These are phyloP conservation scores for Notodonta dromedarius DNA, from an alignment of 2,888 invertebrate species.

Conservation along the genomic window DNA sequence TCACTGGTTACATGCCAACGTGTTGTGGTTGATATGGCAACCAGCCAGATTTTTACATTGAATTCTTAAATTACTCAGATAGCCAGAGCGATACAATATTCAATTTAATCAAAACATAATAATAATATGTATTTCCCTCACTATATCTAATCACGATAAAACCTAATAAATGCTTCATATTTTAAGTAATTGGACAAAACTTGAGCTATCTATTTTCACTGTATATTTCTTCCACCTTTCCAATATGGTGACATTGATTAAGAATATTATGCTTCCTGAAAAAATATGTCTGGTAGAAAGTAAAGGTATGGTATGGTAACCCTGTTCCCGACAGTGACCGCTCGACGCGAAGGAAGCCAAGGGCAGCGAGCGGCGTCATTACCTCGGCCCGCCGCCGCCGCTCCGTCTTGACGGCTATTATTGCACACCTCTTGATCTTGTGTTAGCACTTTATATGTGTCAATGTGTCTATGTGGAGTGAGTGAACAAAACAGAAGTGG, in stretches of 20 bases:
- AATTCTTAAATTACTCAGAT: too few species aligned
- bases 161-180: too few species aligned
- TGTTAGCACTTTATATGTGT: neutral
- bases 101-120: too few species aligned
- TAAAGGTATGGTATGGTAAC: neutral
- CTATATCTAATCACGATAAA: too few species aligned
- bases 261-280: too few species aligned
- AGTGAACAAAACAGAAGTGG: neutral
- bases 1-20: neutral
- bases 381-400: neutral
- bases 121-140: too few species aligned
- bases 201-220: too few species aligned
- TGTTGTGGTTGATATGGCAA: neutral
- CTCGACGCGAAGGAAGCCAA: neutral
- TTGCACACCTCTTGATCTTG: neutral
- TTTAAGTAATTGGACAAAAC: too few species aligned
- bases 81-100: too few species aligned
- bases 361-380: neutral
- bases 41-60: neutral
- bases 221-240: too few species aligned
- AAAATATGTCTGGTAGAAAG: neutral
- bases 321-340: neutral
- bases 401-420: neutral
- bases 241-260: neutral
- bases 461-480: neutral